Percentiles rank a stretch among this genome's conserved stretches.
These are phyloP conservation scores for Gisinianus flammeolus DNA, from an alignment of 2,888 invertebrate species.

Conservation along the genomic window DNA sequence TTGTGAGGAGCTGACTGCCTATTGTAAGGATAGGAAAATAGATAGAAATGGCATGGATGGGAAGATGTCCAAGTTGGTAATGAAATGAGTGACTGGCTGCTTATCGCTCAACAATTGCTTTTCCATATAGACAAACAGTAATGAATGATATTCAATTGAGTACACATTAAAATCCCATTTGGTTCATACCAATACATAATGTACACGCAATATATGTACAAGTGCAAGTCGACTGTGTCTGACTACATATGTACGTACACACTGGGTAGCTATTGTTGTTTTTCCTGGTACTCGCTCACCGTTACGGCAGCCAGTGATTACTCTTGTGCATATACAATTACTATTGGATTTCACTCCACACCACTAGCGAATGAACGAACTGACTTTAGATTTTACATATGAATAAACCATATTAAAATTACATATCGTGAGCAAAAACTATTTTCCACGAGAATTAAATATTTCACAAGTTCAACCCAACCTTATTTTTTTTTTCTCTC, in stretches of 20 bases:
- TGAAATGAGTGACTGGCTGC: constrained; percentile 38
- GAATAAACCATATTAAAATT: background rate
- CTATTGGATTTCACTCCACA: constrained; percentile 35
- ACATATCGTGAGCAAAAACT: constrained; percentile 25
- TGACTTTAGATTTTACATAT: background rate
- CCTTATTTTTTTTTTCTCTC: background rate
- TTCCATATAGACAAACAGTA: constrained; percentile 12
- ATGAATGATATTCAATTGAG: background rate
- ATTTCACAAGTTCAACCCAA: constrained; percentile 23
- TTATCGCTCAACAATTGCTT: constrained; percentile 23
- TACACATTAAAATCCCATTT: background rate
- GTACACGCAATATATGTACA: background rate
- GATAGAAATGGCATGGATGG: constrained; percentile 6
- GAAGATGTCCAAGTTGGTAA: constrained; percentile 17
- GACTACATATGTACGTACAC: background rate
- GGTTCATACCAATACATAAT: background rate
- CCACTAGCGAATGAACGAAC: background rate
- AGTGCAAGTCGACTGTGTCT: background rate
- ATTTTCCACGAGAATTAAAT: constrained; percentile 29
- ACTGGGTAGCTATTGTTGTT: constrained; percentile 30
- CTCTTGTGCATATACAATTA: constrained; percentile 24
- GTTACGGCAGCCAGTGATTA: constrained; percentile 31
- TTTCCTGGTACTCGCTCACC: constrained; percentile 41
- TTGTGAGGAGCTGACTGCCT: no score
- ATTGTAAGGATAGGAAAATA: no score